Evolutionary conservation across 2,113 vertebrate species (phyloP).

Genomic region (Thalassarche chlororhynchos): DNA sequence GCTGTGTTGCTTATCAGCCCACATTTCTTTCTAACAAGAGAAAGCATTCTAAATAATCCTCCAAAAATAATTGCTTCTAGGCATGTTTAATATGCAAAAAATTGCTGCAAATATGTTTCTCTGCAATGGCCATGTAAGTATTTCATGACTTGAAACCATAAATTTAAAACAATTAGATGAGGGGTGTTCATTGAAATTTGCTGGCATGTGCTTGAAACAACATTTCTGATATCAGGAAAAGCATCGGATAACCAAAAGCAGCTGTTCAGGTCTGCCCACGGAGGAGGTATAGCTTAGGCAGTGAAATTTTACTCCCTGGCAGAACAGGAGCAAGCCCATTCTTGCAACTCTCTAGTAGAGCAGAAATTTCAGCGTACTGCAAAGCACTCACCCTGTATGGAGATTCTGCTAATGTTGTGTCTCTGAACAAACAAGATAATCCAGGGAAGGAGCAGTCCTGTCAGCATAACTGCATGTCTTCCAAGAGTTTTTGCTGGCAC

Average conservation of each 20-base stretch:
- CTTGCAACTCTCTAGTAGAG: neutral
- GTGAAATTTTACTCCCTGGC: constrained; percentile 4
- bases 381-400: fast-evolving
- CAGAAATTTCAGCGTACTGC: neutral
- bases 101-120: neutral
- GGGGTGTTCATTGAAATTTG: neutral
- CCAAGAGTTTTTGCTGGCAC: neutral
- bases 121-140: neutral
- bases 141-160: neutral
- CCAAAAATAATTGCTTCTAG: neutral
- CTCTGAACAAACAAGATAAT: neutral
- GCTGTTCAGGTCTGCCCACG: neutral
- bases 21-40: neutral
- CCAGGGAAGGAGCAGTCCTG: neutral
- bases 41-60: neutral
- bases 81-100: neutral
- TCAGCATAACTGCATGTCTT: neutral
- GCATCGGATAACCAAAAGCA: neutral
- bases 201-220: neutral
- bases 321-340: neutral
- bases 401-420: neutral
- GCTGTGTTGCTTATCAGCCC: neutral
- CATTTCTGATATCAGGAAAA: neutral
- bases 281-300: neutral
- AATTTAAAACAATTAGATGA: neutral